These are phyloP conservation scores for Podilymbus podiceps DNA, from an alignment of 2,113 vertebrate genomes.

Conservation along the genomic window DNA sequence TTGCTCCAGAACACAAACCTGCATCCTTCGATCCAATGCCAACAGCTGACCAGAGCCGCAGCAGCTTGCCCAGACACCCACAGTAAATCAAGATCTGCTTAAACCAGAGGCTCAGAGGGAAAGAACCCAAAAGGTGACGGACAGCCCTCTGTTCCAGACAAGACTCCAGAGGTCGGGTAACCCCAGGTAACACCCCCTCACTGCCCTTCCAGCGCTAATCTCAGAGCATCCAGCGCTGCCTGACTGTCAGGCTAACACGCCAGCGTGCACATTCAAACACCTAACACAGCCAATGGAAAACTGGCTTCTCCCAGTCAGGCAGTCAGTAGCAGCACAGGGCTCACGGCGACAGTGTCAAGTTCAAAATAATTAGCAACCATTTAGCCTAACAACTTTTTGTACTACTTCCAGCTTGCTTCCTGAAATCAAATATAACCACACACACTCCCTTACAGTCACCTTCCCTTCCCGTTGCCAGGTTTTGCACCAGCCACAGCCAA, in stretches of 20 bases:
- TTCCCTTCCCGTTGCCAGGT: neutral
- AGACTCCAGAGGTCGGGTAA: neutral
- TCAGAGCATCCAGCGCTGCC: neutral
- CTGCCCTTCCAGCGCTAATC: neutral
- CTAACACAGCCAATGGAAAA: neutral
- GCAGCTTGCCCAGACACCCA: neutral
- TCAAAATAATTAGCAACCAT: neutral
- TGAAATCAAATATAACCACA: neutral
- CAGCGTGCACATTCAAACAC: neutral
- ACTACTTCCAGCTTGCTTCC: neutral
- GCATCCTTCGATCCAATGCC: neutral
- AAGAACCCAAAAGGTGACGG: neutral
- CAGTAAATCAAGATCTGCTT: neutral
- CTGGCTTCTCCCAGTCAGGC: neutral
- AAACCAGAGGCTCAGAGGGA: neutral
- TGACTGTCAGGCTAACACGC: rapidly evolving
- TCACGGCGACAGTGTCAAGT: neutral
- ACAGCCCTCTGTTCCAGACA: rapidly evolving
- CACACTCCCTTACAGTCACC: neutral
- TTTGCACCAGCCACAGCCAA: neutral
- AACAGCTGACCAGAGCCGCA: neutral
- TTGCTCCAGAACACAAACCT: neutral
- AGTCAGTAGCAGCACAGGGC: neutral
- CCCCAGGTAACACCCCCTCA: neutral
- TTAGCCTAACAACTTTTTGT: neutral